phyloP scores from a whole-genome alignment of 92 coral and sea anemone genomes.

The Zoanthus gigantus region DNA sequence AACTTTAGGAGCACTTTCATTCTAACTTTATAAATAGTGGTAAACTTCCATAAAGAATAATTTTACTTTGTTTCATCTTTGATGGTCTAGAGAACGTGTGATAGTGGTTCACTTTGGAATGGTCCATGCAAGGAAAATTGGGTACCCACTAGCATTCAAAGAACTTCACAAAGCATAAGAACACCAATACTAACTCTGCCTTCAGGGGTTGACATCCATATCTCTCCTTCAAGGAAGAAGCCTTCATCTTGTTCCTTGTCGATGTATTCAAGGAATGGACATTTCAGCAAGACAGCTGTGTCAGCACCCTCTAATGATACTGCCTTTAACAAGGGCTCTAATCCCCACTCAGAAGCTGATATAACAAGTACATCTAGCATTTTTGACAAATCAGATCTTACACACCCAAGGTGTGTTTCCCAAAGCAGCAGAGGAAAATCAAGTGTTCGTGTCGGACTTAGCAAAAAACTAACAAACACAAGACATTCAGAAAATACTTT shows the following conservation, averaged over 20 bases:
- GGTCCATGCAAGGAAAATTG: neutral
- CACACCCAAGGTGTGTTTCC: neutral
- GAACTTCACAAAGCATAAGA: neutral
- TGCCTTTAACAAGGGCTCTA: neutral
- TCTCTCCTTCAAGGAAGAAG: neutral
- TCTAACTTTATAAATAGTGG: too few species aligned
- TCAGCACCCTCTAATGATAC: neutral
- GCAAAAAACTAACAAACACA: neutral
- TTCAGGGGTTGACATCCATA: neutral
- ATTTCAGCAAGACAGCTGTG: neutral
- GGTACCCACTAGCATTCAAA: neutral
- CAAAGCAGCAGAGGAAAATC: neutral
- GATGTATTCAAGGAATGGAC: neutral
- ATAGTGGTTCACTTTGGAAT: neutral
- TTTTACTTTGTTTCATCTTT: neutral
- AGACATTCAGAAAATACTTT: neutral
- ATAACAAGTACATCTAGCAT: neutral
- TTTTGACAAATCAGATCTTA: neutral
- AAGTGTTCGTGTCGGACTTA: neutral
- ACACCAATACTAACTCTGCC: conserved; percentile 16
- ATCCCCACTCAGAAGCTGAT: neutral
- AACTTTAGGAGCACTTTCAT: neutral
- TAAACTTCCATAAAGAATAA: neutral
- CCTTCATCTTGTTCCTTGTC: neutral
- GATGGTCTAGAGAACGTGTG: neutral